Percentiles rank a stretch among this genome's conserved stretches.
phyloP scores from a whole-genome alignment of 1,140 invertebrate genomes.

The Leptinotarsa undecemlineata region DNA sequence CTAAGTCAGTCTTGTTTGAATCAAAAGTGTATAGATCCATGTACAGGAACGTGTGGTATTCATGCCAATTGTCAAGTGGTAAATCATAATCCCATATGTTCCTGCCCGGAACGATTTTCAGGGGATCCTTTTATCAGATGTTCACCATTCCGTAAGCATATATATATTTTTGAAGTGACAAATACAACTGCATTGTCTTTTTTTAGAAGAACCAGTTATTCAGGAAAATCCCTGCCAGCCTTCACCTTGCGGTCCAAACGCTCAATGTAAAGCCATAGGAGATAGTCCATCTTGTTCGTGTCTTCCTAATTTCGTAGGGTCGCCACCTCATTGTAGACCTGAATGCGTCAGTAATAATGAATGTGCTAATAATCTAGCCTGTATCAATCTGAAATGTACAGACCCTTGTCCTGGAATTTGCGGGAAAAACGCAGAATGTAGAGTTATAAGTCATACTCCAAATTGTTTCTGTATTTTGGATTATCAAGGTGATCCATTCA shows the following conservation, averaged over 20 bases:
- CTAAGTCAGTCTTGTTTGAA: constrained; percentile 73
- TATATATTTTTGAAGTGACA: neutral
- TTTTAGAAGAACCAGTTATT: constrained; percentile 36
- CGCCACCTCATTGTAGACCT: constrained; percentile 73
- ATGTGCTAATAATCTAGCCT: constrained; percentile 69
- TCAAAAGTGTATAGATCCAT: constrained; percentile 80
- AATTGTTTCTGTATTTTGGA: constrained; percentile 72
- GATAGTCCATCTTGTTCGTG: constrained; percentile 71
- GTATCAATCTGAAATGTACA: constrained; percentile 71
- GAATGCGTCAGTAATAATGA: constrained; percentile 77
- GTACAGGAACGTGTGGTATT: constrained; percentile 74
- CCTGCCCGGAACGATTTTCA: constrained; percentile 67
- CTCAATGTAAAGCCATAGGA: constrained; percentile 67
- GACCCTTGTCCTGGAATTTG: constrained; percentile 76
- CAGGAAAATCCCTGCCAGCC: constrained; percentile 68
- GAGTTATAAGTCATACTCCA: constrained; percentile 72
- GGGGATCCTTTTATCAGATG: constrained; percentile 81
- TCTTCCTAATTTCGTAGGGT: constrained; percentile 69
- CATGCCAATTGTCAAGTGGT: constrained; percentile 71
- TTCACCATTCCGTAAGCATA: constrained; percentile 52
- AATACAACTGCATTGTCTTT: constrained; percentile 15
- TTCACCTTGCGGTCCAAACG: constrained; percentile 78
- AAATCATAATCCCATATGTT: constrained; percentile 68
- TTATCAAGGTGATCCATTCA: constrained; percentile 74
- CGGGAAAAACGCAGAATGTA: constrained; percentile 71